Evolutionary conservation across 2,797 vertebrate species (phyloP), one percentile per base, ranked within the genome.

Genomic region (Sebastes ruberrimus): DNA sequence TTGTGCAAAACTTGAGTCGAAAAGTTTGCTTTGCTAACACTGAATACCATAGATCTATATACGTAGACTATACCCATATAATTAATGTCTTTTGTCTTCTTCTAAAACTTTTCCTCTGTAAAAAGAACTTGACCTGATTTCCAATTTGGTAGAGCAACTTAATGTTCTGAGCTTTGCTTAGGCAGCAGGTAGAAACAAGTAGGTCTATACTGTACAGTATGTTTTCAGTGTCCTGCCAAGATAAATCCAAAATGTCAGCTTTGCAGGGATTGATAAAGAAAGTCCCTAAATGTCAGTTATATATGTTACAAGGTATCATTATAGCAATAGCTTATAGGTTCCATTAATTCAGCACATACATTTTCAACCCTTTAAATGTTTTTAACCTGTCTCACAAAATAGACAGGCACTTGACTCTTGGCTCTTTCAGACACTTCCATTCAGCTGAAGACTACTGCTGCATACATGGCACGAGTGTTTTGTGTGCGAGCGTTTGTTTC

Each of bases 111-210:
- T 66, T 13, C 0, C 2, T 6, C 56, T 35, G 11, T 76, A 59
- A 65, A 75, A 64, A 28, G 5, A 77, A 10, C 49, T 67, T 71
- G 82, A 81, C 81, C 86, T 71, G 32, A 49, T 87, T 88, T 76
- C 33, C 32, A 35, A 11, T 52, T 64, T 30, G 74, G 59, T 20
- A 10, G 25, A 74, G 57, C 23, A 46, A 23, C 61, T 72, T 76
- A 7, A 33, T 81, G 52, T 46, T 56, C 38, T 25, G 10, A 59
- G 32, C n/a, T 66, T 76, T 70, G 33, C 70, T 85, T 59, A 38
- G 63, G 7, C 35, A 71, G 73, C 63, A 62, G 42, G 18, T 20
- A 18, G 10, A 61, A 57, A 67, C 28, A 82, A 66, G 18, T 38
- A 16, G 73, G 77, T 57, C 72, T 20, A 2, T 42, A 28, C 14